phyloP scores from a whole-genome alignment of 2,888 invertebrate species.

The Cerastis leucographa region DNA sequence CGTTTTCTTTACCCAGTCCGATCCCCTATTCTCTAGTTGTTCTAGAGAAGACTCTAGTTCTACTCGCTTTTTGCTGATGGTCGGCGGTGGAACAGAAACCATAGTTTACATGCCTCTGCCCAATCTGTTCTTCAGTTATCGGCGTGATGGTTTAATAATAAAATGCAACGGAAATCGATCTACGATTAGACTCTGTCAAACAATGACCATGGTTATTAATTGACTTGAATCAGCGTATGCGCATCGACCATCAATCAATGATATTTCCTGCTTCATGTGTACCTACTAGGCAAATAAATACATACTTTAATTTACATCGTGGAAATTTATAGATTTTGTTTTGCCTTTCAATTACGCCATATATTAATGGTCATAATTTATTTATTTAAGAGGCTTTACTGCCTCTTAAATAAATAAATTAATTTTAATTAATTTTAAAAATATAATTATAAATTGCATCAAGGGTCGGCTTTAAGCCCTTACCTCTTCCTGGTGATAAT shows the following conservation, averaged over 20 bases:
- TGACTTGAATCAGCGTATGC: conserved; percentile 23
- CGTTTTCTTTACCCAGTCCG: too few species aligned
- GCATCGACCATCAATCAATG: conserved; percentile 17
- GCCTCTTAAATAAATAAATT: too few species aligned
- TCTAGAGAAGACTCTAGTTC: not conserved
- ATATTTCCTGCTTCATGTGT: not conserved
- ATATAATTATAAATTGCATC: too few species aligned
- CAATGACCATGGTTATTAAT: conserved; percentile 25
- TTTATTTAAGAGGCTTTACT: too few species aligned
- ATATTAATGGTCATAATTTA: too few species aligned
- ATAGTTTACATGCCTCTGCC: not conserved
- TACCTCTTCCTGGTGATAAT: too few species aligned
- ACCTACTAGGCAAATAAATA: not conserved
- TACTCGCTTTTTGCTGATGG: too few species aligned
- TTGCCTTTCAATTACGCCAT: not conserved
- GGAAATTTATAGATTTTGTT: not conserved
- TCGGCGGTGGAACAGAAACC: not conserved
- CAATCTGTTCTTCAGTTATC: not conserved
- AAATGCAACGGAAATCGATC: not conserved
- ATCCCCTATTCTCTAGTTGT: not conserved
- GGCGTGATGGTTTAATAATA: not conserved
- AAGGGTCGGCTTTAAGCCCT: too few species aligned
- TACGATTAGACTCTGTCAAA: conserved; percentile 3
- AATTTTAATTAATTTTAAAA: too few species aligned
- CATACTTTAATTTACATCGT: not conserved